phyloP scores from a whole-genome alignment of 35 echinoderm and acorn worm genomes.

The Lytechinus variegatus region DNA sequence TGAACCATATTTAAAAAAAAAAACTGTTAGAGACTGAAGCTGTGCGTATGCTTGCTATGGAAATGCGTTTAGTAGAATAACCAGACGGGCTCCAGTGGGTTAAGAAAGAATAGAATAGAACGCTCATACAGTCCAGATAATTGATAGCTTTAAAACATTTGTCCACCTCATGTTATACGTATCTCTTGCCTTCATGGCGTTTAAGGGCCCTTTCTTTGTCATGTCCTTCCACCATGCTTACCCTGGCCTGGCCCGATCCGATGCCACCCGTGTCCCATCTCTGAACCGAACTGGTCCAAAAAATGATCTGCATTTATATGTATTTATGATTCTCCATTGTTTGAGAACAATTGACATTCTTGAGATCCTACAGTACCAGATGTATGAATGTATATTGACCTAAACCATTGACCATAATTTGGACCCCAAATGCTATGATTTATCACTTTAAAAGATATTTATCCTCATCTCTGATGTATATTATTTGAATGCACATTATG shows the following conservation, averaged over 20 bases:
- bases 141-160: background rate
- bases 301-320: too few relatives aligned
- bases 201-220: slow-evolving; percentile 36
- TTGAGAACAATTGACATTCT: background rate
- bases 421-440: too few relatives aligned
- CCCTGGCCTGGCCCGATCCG: slow-evolving; percentile 41
- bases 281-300: slow-evolving; percentile 4
- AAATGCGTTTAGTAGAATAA: too few relatives aligned
- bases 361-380: too few relatives aligned
- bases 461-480: background rate
- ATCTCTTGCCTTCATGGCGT: background rate
- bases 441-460: too few relatives aligned
- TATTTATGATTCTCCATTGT: background rate
- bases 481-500: background rate
- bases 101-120: background rate
- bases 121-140: background rate
- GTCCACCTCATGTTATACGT: background rate
- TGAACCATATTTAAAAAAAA: too few relatives aligned
- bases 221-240: slow-evolving; percentile 26
- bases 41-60: too few relatives aligned
- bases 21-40: too few relatives aligned
- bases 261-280: background rate
- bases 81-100: background rate
- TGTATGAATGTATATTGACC: too few relatives aligned
- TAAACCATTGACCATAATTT: too few relatives aligned